Conservation (phyloP, 2,113 vertebrate genomes). For the Halcyon malimbica region DNA sequence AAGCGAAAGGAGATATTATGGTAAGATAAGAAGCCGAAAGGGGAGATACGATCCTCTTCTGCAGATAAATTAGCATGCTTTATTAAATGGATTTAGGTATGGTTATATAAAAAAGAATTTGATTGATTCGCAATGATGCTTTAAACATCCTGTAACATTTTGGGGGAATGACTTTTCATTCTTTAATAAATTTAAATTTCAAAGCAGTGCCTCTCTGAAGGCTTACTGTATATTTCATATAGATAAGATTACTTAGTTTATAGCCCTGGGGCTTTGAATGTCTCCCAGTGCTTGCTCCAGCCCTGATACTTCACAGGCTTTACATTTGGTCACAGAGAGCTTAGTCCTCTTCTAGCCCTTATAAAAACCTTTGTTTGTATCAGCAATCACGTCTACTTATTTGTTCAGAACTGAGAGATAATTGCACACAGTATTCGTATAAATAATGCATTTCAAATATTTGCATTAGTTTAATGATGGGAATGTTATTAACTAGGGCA, state of each 20-base stretch:
- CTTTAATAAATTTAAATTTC: slow-evolving; percentile 63
- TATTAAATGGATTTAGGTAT: slow-evolving; percentile 60
- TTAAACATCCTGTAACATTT: slow-evolving; percentile 48
- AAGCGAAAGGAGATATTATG: slow-evolving; percentile 87
- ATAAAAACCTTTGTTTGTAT: background rate
- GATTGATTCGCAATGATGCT: slow-evolving; percentile 41
- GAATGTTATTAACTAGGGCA: slow-evolving; percentile 32
- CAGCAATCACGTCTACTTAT: slow-evolving; percentile 17
- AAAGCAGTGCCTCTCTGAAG: slow-evolving; percentile 55
- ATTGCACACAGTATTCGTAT: slow-evolving; percentile 24
- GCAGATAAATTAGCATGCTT: slow-evolving; percentile 61
- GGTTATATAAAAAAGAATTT: slow-evolving; percentile 57
- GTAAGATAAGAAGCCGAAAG: slow-evolving; percentile 75
- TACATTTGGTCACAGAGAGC: slow-evolving; percentile 32
- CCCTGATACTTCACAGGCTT: slow-evolving; percentile 37
- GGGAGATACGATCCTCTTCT: slow-evolving; percentile 6
- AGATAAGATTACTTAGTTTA: slow-evolving; percentile 66
- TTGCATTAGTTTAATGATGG: slow-evolving; percentile 21
- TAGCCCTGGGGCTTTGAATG: slow-evolving; percentile 55
- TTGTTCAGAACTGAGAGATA: slow-evolving; percentile 32
- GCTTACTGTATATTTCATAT: slow-evolving; percentile 59
- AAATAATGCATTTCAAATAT: slow-evolving; percentile 58
- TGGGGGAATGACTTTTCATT: slow-evolving; percentile 47
- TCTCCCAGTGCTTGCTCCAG: slow-evolving; percentile 36
- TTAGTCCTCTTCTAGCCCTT: slow-evolving; percentile 10